A percentile compares a stretch with the other conserved stretches of the same genome.
phyloP scores from a whole-genome alignment of 1,140 invertebrate genomes.

The Hetaerina americana region DNA sequence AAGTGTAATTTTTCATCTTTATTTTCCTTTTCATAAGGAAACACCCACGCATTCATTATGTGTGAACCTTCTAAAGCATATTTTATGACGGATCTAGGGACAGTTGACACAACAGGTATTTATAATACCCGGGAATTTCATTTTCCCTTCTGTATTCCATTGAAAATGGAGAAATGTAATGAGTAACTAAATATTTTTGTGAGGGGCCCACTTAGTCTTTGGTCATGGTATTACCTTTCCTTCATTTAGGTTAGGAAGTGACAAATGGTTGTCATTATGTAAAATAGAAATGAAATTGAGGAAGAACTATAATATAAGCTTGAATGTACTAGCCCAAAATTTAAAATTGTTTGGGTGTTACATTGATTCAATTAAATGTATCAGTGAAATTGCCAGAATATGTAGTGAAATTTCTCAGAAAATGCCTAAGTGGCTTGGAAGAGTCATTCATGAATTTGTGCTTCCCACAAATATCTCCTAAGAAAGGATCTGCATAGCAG shows the following conservation, averaged over 20 bases:
- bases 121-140: not conserved
- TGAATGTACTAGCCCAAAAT: constrained; percentile 5
- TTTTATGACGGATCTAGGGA: constrained; percentile 4
- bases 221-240: constrained; percentile 5
- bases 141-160: not conserved
- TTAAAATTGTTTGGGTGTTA: not conserved
- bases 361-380: not conserved
- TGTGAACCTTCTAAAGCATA: constrained; percentile 6
- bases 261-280: constrained; percentile 5
- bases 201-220: not conserved
- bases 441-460: not conserved
- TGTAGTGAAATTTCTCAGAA: not conserved
- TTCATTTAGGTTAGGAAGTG: constrained; percentile 7
- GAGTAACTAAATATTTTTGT: constrained; percentile 6
- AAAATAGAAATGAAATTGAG: constrained; percentile 8
- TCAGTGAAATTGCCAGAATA: not conserved
- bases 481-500: not conserved
- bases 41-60: not conserved
- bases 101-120: constrained; percentile 2
- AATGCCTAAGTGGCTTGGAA: not conserved
- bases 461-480: not conserved
- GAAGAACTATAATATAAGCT: constrained; percentile 10
- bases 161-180: not conserved
- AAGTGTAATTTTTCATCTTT: constrained; percentile 3
- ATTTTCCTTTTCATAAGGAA: constrained; percentile 5